These are phyloP conservation scores for Phyllostomus discolor DNA, from an alignment of 2,113 vertebrate species.

Conservation along the genomic window DNA sequence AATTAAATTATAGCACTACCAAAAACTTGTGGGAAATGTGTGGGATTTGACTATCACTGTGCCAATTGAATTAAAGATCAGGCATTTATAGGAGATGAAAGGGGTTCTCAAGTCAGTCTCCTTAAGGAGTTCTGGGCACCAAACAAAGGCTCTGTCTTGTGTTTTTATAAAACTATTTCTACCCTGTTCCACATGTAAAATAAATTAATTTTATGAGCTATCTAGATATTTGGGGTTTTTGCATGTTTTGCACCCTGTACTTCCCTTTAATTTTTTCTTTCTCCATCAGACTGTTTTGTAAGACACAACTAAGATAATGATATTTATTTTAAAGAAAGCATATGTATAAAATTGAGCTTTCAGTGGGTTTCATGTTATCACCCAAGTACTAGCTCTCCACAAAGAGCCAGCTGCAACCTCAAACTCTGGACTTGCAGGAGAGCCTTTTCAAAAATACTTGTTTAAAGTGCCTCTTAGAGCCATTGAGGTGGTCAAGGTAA, in stretches of 20 bases:
- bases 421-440: background rate
- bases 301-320: background rate
- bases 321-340: background rate
- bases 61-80: background rate
- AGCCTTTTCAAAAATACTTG: background rate
- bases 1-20: slow-evolving; percentile 49
- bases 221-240: background rate
- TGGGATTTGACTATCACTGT: background rate
- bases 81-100: background rate
- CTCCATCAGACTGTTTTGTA: background rate
- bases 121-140: background rate
- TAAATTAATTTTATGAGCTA: background rate
- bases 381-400: background rate
- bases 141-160: background rate
- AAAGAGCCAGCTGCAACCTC: background rate
- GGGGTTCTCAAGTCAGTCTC: background rate
- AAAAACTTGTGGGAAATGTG: background rate
- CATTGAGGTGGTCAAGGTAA: background rate
- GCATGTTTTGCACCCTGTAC: background rate
- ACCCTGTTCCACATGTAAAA: background rate
- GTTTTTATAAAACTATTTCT: background rate
- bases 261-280: background rate
- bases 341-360: background rate
- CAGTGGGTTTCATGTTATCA: background rate
- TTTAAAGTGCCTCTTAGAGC: background rate